Evolutionary conservation across 2,888 invertebrate genomes (phyloP).

Genomic region (Malachius bipustulatus): DNA sequence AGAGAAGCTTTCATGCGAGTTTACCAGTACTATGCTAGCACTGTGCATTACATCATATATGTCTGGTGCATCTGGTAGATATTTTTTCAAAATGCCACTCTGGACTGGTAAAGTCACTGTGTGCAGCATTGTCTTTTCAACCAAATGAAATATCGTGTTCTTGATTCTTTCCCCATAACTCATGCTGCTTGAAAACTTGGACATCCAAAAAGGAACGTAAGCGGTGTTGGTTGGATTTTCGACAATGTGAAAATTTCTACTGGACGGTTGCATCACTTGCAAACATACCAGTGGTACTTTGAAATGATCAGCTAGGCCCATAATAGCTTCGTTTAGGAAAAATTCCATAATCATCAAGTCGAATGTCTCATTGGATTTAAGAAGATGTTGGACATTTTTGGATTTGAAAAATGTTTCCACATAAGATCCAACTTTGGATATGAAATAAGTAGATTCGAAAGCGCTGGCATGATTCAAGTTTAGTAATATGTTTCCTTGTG

Average conservation of each 20-base stretch:
- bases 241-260: conserved; percentile 21
- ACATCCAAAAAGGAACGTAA: conserved; percentile 17
- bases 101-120: conserved; percentile 12
- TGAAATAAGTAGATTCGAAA: conserved; percentile 1
- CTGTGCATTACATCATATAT: conserved; percentile 16
- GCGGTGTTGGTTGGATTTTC: conserved; percentile 23
- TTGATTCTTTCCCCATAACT: conserved; percentile 19
- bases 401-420: conserved; percentile 29
- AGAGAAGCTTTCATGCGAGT: conserved; percentile 28
- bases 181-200: conserved; percentile 19
- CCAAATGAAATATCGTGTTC: conserved; percentile 16
- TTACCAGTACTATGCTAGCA: conserved; percentile 18
- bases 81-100: conserved; percentile 14
- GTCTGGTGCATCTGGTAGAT: conserved; percentile 16
- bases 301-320: conserved; percentile 21
- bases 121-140: conserved; percentile 10
- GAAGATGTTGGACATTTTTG: conserved; percentile 25
- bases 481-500: no score
- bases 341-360: conserved; percentile 28
- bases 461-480: no score
- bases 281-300: conserved; percentile 23
- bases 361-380: conserved; percentile 22
- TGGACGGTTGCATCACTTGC: conserved; percentile 17
- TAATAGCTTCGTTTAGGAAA: conserved; percentile 24
- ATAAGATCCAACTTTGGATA: no score